phyloP scores from a whole-genome alignment of 2,888 invertebrate genomes.

The Eupithecia abbreviata region DNA sequence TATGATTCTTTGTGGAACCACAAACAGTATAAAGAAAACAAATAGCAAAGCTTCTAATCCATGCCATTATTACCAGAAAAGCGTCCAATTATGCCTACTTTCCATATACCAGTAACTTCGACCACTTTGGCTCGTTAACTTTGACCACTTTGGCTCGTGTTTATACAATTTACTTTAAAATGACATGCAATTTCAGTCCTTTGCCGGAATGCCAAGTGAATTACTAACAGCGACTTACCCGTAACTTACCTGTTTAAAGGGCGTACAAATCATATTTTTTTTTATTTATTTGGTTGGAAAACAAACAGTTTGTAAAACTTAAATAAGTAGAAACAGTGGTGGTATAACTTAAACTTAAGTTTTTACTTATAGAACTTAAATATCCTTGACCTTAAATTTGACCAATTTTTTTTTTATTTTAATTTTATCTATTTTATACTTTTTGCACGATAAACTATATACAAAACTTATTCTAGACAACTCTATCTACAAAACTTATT shows the following conservation, averaged over 20 bases:
- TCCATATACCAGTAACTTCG: conserved; percentile 21
- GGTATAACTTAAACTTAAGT: too few relatives aligned
- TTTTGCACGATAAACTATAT: too few relatives aligned
- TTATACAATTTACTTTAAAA: conserved; percentile 54
- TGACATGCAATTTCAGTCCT: conserved; percentile 62
- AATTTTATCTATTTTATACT: too few relatives aligned
- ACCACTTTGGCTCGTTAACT: conserved; percentile 27
- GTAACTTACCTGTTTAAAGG: background rate
- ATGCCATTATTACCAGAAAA: conserved; percentile 19
- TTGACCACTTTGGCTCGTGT: conserved; percentile 32
- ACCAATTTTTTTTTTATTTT: too few relatives aligned
- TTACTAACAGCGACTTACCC: conserved; percentile 1
- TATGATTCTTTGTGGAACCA: background rate
- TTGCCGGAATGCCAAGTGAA: conserved; percentile 30
- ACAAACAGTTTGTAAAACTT: too few relatives aligned
- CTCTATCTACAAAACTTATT: too few relatives aligned
- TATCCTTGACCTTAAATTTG: too few relatives aligned
- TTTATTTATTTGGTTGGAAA: too few relatives aligned
- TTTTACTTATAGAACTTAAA: too few relatives aligned
- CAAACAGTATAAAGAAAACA: background rate
- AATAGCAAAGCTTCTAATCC: conserved; percentile 6
- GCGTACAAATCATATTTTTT: too few relatives aligned
- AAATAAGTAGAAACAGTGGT: too few relatives aligned
- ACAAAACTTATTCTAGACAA: too few relatives aligned
- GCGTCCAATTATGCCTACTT: conserved; percentile 18